Conservation (phyloP, 2,113 vertebrate species). For the Bubo scandiacus region DNA sequence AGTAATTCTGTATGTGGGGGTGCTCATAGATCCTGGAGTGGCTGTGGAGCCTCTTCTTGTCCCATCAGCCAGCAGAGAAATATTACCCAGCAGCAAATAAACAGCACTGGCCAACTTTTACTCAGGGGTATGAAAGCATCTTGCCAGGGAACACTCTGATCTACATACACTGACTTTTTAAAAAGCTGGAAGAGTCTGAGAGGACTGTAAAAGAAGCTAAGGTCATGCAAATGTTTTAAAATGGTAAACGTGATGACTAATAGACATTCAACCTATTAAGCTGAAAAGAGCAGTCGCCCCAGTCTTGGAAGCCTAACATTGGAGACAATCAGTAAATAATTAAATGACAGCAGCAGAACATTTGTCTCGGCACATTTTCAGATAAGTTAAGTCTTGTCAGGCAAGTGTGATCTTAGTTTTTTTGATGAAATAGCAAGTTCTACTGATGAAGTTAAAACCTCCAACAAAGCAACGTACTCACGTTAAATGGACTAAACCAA, state of each 20-base stretch:
- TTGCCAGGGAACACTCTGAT: conserved; percentile 46
- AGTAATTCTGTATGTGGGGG: background rate
- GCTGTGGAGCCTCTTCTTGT: background rate
- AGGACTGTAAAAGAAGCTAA: background rate
- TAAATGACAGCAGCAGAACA: background rate
- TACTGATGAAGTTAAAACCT: background rate
- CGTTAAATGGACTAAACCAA: background rate
- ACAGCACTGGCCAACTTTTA: background rate
- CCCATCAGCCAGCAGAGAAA: conserved; percentile 17
- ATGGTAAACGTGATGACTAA: background rate
- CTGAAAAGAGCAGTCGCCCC: background rate
- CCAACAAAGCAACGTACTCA: background rate
- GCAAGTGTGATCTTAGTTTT: background rate
- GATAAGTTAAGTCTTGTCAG: background rate
- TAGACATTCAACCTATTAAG: background rate
- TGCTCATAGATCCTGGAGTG: background rate
- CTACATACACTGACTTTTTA: background rate
- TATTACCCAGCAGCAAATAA: conserved; percentile 28
- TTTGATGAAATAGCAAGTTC: background rate
- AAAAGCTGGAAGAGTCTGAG: background rate
- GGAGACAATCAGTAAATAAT: conserved; percentile 12
- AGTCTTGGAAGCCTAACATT: background rate
- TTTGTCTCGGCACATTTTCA: background rate
- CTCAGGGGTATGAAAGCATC: background rate
- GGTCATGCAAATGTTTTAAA: conserved; percentile 19